Evolutionary conservation across 2,888 invertebrate species (phyloP), one percentile per base, ranked within the genome.

Genomic region (Diabrotica balteata): DNA sequence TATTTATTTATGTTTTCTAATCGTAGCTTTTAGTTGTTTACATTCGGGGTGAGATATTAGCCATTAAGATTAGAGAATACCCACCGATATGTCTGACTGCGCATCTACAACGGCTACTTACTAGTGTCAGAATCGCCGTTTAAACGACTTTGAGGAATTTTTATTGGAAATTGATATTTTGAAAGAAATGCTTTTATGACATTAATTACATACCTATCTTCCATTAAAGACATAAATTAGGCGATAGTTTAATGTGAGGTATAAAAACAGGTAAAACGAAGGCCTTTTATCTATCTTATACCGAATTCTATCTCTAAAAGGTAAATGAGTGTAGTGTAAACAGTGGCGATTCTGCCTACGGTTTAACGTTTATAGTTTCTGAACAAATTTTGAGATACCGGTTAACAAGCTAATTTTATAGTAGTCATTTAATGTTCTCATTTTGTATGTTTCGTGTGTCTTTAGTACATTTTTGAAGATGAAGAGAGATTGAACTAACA

Each of bases 141-240:
- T 53, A 61, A n/a, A 61, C 32, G 63, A 63, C 63, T 58, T 45
- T 58, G 6, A 52, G 52, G 58, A 64, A 58, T 64, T 64, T 64
- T 64, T 58, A 58, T 64, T 42, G 11, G 45, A 64, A 51, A 64
- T 59, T 59, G 64, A 64, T 63, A 63, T 59, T 58, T 64, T 32
- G 42, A 52, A 11, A 60, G 51, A 54, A 62, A 62, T 62, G 58
- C 66, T 59, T 69, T 69, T 69, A 69, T 69, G 52, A 66, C 66
- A 69, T 69, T 66, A 69, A 69, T 69, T 69, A 69, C 63, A 51
- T 53, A 52, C 49, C 54, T 69, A 69, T 69, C 69, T 47, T 43
- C 62, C 59, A 68, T 68, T 62, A n/a, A 47, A 50, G 46, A 61
- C 69, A 66, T 69, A 69, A 69, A 63, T 66, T 66, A 62, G 46